Percentiles rank a stretch among this genome's conserved stretches.
Evolutionary conservation across 2,113 vertebrate genomes (phyloP).

Genomic region (Callipepla californica): DNA sequence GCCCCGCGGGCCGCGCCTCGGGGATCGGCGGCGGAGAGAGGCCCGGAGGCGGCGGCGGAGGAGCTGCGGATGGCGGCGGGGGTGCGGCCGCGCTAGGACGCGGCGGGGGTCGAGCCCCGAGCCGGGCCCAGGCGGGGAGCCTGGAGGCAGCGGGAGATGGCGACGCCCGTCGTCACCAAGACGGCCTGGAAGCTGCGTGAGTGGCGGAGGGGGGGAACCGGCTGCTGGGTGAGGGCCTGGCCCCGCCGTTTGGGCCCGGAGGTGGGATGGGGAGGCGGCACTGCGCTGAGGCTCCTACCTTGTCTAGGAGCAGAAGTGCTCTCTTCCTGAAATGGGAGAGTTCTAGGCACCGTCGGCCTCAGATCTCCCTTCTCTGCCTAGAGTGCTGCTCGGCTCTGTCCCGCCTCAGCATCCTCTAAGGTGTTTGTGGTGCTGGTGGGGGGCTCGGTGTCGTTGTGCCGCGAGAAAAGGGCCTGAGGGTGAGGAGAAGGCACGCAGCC

Average conservation of each 20-base stretch:
- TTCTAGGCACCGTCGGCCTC: neutral
- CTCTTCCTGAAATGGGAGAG: neutral
- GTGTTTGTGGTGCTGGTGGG: neutral
- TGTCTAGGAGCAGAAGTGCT: neutral
- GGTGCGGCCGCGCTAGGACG: no score
- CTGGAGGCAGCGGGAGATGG: conserved; percentile 85
- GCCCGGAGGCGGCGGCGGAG: no score
- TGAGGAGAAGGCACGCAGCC: neutral
- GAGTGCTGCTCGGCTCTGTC: neutral
- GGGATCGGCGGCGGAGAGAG: no score
- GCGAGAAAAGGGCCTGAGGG: no score
- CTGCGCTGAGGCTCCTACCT: no score
- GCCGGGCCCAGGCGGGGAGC: neutral
- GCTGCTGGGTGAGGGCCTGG: no score
- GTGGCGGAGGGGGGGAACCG: conserved; percentile 13
- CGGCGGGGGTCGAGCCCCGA: no score
- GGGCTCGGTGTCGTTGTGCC: no score
- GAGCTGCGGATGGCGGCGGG: no score
- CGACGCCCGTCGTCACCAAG: conserved; percentile 85
- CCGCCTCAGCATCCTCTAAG: neutral
- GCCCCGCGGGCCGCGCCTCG: no score
- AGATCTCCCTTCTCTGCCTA: neutral
- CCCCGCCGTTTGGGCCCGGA: no score
- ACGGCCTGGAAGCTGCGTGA: conserved; percentile 94
- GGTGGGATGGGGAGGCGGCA: no score